A percentile compares a stretch with the other conserved stretches of the same genome.
Conservation (phyloP, 1,140 invertebrate genomes). For the Batillaria attramentaria region DNA sequence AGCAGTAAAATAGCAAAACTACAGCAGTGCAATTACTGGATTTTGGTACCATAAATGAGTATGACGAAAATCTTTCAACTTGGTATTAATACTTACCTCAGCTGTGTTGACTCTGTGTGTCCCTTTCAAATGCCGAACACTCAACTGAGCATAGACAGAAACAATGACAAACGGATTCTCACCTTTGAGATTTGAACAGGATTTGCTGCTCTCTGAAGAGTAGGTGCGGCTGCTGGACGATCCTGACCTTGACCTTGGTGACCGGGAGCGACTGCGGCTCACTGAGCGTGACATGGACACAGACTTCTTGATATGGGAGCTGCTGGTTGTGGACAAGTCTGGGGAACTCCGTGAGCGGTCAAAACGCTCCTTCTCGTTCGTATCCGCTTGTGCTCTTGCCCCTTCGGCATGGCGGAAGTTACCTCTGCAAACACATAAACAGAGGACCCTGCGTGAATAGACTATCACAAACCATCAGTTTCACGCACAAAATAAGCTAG, state of each 20-base stretch:
- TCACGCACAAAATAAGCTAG: not conserved
- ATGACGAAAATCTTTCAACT: no score
- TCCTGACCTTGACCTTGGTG: constrained; percentile 57
- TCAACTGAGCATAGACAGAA: not conserved
- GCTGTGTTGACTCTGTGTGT: no score
- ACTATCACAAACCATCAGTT: not conserved
- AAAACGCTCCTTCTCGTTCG: constrained; percentile 26
- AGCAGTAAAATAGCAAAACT: no score
- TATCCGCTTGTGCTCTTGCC: constrained; percentile 13
- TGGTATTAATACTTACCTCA: no score
- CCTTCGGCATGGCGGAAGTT: not conserved
- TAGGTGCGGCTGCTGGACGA: constrained; percentile 62
- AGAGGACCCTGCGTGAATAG: no score
- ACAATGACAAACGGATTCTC: not conserved
- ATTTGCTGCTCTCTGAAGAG: constrained; percentile 60
- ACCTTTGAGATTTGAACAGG: constrained; percentile 74
- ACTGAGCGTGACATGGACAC: constrained; percentile 52
- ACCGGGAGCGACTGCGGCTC: constrained; percentile 56
- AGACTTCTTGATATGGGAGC: constrained; percentile 44
- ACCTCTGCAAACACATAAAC: not conserved
- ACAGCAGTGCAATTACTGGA: no score
- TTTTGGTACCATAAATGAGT: no score
- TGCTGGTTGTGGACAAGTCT: constrained; percentile 47
- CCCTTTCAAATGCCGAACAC: no score
- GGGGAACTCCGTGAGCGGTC: constrained; percentile 46